Evolutionary conservation across 1,140 invertebrate species (phyloP).

Genomic region (Argopecten irradians): DNA sequence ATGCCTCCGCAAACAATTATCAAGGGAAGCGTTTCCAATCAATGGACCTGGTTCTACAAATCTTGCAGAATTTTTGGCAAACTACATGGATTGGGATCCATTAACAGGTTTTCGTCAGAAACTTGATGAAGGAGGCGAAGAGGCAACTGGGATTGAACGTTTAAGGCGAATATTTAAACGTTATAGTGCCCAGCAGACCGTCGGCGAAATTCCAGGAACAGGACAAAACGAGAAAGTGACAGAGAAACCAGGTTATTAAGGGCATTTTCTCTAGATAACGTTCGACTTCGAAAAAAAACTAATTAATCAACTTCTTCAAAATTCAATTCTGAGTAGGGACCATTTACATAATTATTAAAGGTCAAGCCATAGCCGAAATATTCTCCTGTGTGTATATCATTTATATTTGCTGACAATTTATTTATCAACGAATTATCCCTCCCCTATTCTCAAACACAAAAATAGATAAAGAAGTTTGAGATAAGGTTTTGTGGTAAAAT

Average conservation of each 20-base stretch:
- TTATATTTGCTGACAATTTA: too few relatives aligned
- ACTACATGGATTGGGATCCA: not conserved
- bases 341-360: too few relatives aligned
- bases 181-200: not conserved
- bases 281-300: too few relatives aligned
- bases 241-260: not conserved
- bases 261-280: too few relatives aligned
- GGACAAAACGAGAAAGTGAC: not conserved
- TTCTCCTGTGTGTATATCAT: too few relatives aligned
- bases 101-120: not conserved
- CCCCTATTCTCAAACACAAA: too few relatives aligned
- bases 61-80: not conserved
- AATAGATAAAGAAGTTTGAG: too few relatives aligned
- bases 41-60: not conserved
- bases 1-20: not conserved
- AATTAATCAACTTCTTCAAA: too few relatives aligned
- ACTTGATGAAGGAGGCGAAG: not conserved
- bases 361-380: too few relatives aligned
- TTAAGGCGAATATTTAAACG: not conserved
- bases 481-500: too few relatives aligned
- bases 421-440: too few relatives aligned
- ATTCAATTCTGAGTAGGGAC: too few relatives aligned
- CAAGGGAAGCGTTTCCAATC: not conserved
- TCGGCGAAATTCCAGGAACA: not conserved
- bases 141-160: not conserved